These are phyloP conservation scores for Nemotelus pantherinus DNA, from an alignment of 2,888 invertebrate genomes.

Conservation along the genomic window DNA sequence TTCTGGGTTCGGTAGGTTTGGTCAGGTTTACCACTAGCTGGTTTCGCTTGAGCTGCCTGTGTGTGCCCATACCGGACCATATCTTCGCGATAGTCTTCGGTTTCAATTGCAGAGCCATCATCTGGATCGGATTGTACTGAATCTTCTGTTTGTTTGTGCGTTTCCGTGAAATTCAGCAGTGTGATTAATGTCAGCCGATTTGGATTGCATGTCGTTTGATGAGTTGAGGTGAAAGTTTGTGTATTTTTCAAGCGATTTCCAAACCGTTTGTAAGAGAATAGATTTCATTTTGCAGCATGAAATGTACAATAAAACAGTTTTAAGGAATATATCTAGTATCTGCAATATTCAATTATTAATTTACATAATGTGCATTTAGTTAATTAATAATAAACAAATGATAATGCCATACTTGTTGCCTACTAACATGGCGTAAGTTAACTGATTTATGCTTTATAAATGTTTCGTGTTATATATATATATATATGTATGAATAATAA, in stretches of 20 bases:
- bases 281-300: constrained; percentile 50
- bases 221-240: constrained; percentile 18
- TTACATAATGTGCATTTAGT: constrained; percentile 42
- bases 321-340: constrained; percentile 16
- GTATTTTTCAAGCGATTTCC: constrained; percentile 42
- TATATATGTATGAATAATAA: constrained; percentile 9
- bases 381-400: constrained; percentile 20
- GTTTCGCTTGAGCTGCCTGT: not conserved
- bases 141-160: constrained; percentile 42
- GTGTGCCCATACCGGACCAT: constrained; percentile 25
- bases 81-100: constrained; percentile 47
- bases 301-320: constrained; percentile 50
- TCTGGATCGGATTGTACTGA: constrained; percentile 50
- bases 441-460: constrained; percentile 17
- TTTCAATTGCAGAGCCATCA: constrained; percentile 50
- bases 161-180: not conserved
- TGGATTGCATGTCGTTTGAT: constrained; percentile 1
- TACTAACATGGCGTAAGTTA: constrained; percentile 27
- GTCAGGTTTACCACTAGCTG: not conserved
- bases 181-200: not conserved
- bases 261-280: constrained; percentile 35
- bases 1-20: not conserved
- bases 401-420: constrained; percentile 16
- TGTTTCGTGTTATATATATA: constrained; percentile 29
- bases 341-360: constrained; percentile 38